Evolutionary conservation across 2,888 invertebrate species (phyloP).

Genomic region (Aspidapion aeneum): DNA sequence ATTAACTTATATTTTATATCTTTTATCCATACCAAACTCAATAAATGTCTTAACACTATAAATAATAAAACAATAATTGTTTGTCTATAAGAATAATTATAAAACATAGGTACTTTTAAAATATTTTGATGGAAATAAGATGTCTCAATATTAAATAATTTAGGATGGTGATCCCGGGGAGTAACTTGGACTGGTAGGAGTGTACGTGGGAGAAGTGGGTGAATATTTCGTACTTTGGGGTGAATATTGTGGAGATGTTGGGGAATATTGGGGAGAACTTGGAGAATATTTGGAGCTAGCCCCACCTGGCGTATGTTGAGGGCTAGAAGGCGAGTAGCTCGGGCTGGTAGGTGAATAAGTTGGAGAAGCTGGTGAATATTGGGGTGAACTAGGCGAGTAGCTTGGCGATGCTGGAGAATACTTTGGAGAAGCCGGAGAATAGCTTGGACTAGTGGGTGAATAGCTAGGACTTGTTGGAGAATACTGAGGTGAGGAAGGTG

Average conservation of each 20-base stretch:
- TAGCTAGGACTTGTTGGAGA: slow-evolving; percentile 85
- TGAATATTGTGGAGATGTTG: slow-evolving; percentile 74
- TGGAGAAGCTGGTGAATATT: slow-evolving; percentile 73
- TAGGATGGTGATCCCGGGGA: slow-evolving; percentile 22
- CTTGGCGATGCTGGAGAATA: slow-evolving; percentile 67
- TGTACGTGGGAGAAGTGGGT: slow-evolving; percentile 75
- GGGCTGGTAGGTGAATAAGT: slow-evolving; percentile 82
- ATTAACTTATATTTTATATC: no score
- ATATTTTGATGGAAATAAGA: no score
- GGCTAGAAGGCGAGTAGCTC: slow-evolving; percentile 64
- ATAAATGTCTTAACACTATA: no score
- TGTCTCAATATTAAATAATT: no score
- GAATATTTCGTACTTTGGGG: slow-evolving; percentile 79
- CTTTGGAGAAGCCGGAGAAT: slow-evolving; percentile 71
- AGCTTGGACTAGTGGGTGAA: slow-evolving; percentile 75
- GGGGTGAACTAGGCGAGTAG: slow-evolving; percentile 59
- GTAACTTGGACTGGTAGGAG: slow-evolving; percentile 64
- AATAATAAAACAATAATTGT: no score
- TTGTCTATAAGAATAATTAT: no score
- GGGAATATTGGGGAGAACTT: slow-evolving; percentile 74
- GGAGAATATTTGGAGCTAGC: slow-evolving; percentile 69
- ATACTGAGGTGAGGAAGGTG: slow-evolving; percentile 79
- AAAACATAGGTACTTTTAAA: no score
- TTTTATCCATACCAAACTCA: no score
- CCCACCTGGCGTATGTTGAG: slow-evolving; percentile 63